Conservation (phyloP, 2,797 vertebrate species). For the Danio aesculapii region DNA sequence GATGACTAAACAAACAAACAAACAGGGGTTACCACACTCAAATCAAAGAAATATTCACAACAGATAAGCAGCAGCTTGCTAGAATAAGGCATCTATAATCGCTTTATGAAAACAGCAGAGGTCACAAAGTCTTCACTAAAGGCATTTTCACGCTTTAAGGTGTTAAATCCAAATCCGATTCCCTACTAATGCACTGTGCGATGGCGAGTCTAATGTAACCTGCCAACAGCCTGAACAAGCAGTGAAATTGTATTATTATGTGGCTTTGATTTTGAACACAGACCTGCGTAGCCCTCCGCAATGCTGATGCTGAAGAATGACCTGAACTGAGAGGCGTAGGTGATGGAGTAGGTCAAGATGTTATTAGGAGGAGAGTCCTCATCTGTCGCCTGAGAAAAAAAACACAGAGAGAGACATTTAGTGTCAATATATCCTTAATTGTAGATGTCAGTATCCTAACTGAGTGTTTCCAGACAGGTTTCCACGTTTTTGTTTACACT, state of each 20-base stretch:
- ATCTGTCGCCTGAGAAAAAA: slow-evolving; percentile 85
- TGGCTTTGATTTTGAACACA: slow-evolving; percentile 13
- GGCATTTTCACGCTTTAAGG: slow-evolving; percentile 34
- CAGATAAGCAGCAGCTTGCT: background rate
- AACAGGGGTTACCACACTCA: background rate
- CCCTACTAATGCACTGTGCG: background rate
- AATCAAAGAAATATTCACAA: background rate
- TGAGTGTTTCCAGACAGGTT: background rate
- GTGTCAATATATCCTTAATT: background rate
- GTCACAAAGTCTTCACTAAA: slow-evolving; percentile 29
- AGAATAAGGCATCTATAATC: slow-evolving; percentile 18
- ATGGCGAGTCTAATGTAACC: slow-evolving; percentile 13
- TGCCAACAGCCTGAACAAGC: slow-evolving; percentile 9
- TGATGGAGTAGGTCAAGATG: slow-evolving; percentile 89
- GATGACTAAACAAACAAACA: slow-evolving; percentile 81
- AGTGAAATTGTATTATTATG: slow-evolving; percentile 8
- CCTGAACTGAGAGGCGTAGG: slow-evolving; percentile 81
- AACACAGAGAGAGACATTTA: slow-evolving; percentile 28
- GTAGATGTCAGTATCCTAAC: no score
- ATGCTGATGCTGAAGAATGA: slow-evolving; percentile 87
- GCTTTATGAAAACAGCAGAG: background rate
- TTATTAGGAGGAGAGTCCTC: slow-evolving; percentile 97
- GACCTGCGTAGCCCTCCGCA: slow-evolving; percentile 95
- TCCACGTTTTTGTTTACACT: background rate
- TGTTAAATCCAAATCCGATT: slow-evolving; percentile 35